Base-by-base conservation (phyloP, 1,140 invertebrate species). In the Archivesica marissinica region DNA sequence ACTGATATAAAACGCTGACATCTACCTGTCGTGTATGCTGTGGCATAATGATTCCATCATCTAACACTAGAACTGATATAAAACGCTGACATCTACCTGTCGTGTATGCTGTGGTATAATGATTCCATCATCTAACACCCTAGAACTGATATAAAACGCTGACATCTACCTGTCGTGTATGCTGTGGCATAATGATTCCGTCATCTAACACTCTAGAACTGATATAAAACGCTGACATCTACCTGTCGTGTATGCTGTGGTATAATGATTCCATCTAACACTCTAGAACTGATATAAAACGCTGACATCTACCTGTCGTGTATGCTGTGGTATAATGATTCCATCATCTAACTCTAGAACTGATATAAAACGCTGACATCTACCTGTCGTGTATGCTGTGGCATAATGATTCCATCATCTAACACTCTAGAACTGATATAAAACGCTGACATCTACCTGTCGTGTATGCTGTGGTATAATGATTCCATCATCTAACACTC, bases 371-470 rank as follows among this genome's bases (percentile, higher is more conserved):
- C 30, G 88, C 86, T 28, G 87, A 85, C 47, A 87, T 89, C 64
- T 90, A n/a, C n/a, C n/a, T n/a, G n/a, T n/a, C n/a, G n/a, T n/a
- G n/a, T n/a, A 89, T 99, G 97, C 79, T 95, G 96, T 0, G 99
- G 99, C 94, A 99, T 97, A 85, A 99, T 97, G 1, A 99, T 96
- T 9, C 99, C 99, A 94, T 99, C 99, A 94, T 99, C 98, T 97
- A 98, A 99, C 9, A 99, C 92, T 86, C 98, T 96, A 50, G 87
- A 86, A 28, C 90, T 87, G 15, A 89, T 89, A 83, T 87, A 89
- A 20, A 90, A 76, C 30, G 88, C 86, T 28, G 87, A 85, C 47
- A 87, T 89, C 64, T 90, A n/a, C n/a, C n/a, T n/a, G n/a, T n/a
- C n/a, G n/a, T n/a, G n/a, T n/a, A 89, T 99, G 97, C 79, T 95